phyloP scores from a whole-genome alignment of 2,888 invertebrate genomes.

The Drosophila kanekoi region DNA sequence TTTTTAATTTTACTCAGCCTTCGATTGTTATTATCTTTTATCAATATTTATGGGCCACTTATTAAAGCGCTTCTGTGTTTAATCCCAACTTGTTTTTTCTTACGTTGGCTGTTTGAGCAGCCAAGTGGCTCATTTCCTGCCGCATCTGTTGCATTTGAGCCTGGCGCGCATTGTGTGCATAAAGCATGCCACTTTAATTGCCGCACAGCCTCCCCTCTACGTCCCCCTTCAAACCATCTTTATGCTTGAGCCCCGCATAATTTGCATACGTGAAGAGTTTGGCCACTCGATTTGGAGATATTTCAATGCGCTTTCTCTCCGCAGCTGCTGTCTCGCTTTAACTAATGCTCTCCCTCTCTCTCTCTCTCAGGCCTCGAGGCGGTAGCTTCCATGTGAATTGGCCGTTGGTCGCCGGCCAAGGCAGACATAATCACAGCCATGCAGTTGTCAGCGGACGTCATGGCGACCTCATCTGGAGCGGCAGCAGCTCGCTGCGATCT shows the following conservation, averaged over 20 bases:
- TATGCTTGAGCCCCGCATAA: slow-evolving; percentile 6
- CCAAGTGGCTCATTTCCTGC: slow-evolving; percentile 24
- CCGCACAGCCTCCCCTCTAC: not conserved
- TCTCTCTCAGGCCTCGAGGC: slow-evolving; percentile 59
- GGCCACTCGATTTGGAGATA: slow-evolving; percentile 32
- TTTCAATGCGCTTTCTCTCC: slow-evolving; percentile 41
- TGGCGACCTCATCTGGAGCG: slow-evolving; percentile 38
- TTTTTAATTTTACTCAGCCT: slow-evolving; percentile 1
- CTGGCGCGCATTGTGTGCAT: slow-evolving; percentile 5
- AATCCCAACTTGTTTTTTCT: slow-evolving; percentile 31
- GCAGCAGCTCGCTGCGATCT: slow-evolving; percentile 39
- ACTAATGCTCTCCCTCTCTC: slow-evolving; percentile 17
- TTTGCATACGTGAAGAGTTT: slow-evolving; percentile 36
- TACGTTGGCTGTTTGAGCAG: not conserved
- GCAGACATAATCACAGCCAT: slow-evolving; percentile 28
- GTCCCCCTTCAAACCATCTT: not conserved
- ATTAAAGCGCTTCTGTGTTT: slow-evolving; percentile 23
- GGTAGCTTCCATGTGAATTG: slow-evolving; percentile 52
- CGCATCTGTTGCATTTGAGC: slow-evolving; percentile 4
- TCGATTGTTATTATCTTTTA: slow-evolving; percentile 19
- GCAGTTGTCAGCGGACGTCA: slow-evolving; percentile 42
- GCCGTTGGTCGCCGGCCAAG: slow-evolving; percentile 53
- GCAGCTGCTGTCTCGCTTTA: slow-evolving; percentile 5
- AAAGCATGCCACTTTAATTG: slow-evolving; percentile 17
- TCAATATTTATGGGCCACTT: slow-evolving; percentile 11